Percentiles rank a stretch among this genome's conserved stretches.
Evolutionary conservation across 2,113 vertebrate genomes (phyloP).

Genomic region (Proterorhinus semilunaris): DNA sequence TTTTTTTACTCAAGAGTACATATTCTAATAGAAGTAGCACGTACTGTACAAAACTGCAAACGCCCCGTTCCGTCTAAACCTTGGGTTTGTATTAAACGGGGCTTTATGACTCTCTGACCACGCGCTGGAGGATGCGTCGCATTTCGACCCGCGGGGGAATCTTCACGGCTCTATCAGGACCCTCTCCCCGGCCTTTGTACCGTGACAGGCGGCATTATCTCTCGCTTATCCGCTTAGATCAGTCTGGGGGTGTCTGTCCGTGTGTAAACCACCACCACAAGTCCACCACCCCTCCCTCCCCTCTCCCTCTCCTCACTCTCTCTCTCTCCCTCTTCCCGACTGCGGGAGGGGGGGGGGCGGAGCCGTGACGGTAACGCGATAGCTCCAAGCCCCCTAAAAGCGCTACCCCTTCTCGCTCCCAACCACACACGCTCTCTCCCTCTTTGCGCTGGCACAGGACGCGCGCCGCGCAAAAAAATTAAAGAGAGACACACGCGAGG

Average conservation of each 20-base stretch:
- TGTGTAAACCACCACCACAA: background rate
- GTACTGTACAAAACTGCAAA: too few species aligned
- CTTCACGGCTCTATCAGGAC: background rate
- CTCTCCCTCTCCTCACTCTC: background rate
- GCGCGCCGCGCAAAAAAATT: conserved; percentile 41
- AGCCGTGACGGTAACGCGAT: conserved; percentile 84
- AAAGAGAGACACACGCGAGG: too few species aligned
- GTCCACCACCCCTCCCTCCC: background rate
- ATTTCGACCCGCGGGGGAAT: background rate
- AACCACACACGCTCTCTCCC: conserved; percentile 76
- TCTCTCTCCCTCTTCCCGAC: conserved; percentile 36
- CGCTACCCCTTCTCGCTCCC: conserved; percentile 71
- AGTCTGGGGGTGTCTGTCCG: background rate
- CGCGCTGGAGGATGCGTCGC: background rate
- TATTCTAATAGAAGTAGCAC: too few species aligned
- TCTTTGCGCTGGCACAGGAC: conserved; percentile 25
- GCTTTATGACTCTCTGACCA: background rate
- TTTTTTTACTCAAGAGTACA: too few species aligned
- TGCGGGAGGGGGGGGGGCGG: conserved; percentile 78
- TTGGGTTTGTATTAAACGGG: too few species aligned
- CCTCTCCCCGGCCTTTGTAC: background rate
- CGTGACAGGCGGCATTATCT: background rate
- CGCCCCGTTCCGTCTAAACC: too few species aligned
- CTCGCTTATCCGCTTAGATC: background rate
- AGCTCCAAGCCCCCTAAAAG: conserved; percentile 72